Conservation (phyloP, 2,113 vertebrate genomes). For the Leucosticte australis region DNA sequence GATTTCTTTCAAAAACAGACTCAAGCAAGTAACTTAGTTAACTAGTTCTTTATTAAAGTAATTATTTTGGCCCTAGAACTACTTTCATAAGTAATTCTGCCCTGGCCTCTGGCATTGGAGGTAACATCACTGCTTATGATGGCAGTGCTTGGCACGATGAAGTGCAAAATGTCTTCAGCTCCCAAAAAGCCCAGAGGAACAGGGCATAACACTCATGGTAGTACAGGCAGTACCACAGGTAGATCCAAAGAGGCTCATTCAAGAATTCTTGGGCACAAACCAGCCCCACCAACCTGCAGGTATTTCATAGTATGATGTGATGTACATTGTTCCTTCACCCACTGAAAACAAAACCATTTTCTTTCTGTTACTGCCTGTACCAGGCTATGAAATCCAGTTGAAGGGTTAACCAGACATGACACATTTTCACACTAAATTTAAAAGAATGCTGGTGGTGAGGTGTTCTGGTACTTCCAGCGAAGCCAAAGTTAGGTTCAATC, state of each 20-base stretch:
- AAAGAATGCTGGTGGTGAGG: not conserved
- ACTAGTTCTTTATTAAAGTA: not conserved
- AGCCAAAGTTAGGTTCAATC: not conserved
- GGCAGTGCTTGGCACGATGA: not conserved
- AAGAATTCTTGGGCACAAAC: not conserved
- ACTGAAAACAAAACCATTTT: not conserved
- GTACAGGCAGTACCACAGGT: not conserved
- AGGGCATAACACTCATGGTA: rapidly evolving
- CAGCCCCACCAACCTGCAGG: not conserved
- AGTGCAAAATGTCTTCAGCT: not conserved
- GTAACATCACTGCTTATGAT: not conserved
- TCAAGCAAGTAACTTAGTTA: not conserved
- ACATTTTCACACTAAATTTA: not conserved
- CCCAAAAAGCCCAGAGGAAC: not conserved
- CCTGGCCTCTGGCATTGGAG: not conserved
- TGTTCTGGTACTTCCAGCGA: not conserved
- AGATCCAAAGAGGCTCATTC: not conserved
- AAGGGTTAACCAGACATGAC: not conserved
- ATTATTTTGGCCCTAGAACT: not conserved
- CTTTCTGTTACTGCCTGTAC: not conserved
- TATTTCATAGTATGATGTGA: not conserved
- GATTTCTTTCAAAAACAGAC: not conserved
- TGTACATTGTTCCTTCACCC: not conserved
- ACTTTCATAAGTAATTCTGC: not conserved
- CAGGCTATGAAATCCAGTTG: not conserved